These are phyloP conservation scores for Hypomecis punctinalis DNA, from an alignment of 2,888 invertebrate species.

Conservation along the genomic window DNA sequence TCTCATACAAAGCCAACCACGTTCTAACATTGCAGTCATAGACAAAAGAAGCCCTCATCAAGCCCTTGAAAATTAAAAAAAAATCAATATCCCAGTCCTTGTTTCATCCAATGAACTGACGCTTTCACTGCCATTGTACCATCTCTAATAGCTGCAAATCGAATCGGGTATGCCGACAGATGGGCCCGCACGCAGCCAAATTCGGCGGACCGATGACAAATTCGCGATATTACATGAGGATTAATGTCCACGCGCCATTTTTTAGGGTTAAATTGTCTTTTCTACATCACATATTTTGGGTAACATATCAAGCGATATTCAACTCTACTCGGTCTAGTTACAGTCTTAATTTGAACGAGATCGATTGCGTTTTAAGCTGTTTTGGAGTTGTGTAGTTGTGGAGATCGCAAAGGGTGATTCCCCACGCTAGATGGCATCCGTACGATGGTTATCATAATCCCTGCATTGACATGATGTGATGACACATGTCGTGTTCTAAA, in stretches of 20 bases:
- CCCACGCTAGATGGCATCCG: constrained; percentile 80
- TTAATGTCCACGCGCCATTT: constrained; percentile 82
- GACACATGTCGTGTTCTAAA: constrained; percentile 84
- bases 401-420: constrained; percentile 83
- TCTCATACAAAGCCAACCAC: background rate
- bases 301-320: constrained; percentile 35
- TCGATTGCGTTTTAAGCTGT: constrained; percentile 52
- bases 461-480: constrained; percentile 84
- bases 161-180: constrained; percentile 77
- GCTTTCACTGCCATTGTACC: constrained; percentile 52
- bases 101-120: constrained; percentile 64
- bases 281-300: constrained; percentile 62
- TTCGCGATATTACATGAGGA: constrained; percentile 85
- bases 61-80: constrained; percentile 21
- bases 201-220: constrained; percentile 80
- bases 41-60: constrained; percentile 18
- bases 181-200: constrained; percentile 60
- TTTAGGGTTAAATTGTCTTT: constrained; percentile 86
- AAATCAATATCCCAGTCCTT: constrained; percentile 29
- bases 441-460: constrained; percentile 85
- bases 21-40: background rate
- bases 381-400: constrained; percentile 56
- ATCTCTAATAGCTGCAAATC: constrained; percentile 75
- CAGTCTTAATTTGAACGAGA: constrained; percentile 46
- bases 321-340: constrained; percentile 44